These are phyloP conservation scores for Heliconius hortense DNA, from an alignment of 2,888 invertebrate species.

Conservation along the genomic window DNA sequence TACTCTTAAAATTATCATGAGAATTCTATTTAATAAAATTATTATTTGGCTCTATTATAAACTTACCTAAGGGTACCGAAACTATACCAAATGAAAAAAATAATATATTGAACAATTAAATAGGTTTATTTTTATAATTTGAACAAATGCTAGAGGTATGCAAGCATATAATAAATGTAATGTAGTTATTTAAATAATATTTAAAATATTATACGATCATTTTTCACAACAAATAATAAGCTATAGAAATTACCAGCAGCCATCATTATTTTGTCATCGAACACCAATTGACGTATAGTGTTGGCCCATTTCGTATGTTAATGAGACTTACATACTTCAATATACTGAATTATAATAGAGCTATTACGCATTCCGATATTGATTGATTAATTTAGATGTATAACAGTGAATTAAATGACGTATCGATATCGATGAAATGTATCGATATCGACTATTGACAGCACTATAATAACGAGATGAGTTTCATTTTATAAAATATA, in stretches of 20 bases:
- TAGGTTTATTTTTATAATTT: neutral
- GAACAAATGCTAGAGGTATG: too few relatives aligned
- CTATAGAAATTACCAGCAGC: slow-evolving; percentile 35
- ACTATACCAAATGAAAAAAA: neutral
- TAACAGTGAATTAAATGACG: slow-evolving; percentile 58
- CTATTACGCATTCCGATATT: slow-evolving; percentile 62
- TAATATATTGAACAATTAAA: neutral
- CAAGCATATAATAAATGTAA: neutral
- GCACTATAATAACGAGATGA: slow-evolving; percentile 30
- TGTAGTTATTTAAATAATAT: neutral
- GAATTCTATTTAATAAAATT: neutral
- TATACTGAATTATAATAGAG: slow-evolving; percentile 61
- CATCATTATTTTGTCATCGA: slow-evolving; percentile 43
- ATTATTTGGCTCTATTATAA: neutral
- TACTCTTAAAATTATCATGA: too few relatives aligned
- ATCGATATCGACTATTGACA: slow-evolving; percentile 24
- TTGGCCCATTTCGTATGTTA: slow-evolving; percentile 58
- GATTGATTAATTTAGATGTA: slow-evolving; percentile 62
- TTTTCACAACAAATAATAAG: slow-evolving; percentile 30
- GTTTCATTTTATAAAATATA: neutral
- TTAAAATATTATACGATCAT: neutral
- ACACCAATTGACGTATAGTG: slow-evolving; percentile 41
- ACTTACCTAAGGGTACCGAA: neutral
- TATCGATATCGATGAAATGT: slow-evolving; percentile 44
- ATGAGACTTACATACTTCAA: slow-evolving; percentile 63